phyloP scores from a whole-genome alignment of 1,140 invertebrate species.

The Eubasilissa regina region DNA sequence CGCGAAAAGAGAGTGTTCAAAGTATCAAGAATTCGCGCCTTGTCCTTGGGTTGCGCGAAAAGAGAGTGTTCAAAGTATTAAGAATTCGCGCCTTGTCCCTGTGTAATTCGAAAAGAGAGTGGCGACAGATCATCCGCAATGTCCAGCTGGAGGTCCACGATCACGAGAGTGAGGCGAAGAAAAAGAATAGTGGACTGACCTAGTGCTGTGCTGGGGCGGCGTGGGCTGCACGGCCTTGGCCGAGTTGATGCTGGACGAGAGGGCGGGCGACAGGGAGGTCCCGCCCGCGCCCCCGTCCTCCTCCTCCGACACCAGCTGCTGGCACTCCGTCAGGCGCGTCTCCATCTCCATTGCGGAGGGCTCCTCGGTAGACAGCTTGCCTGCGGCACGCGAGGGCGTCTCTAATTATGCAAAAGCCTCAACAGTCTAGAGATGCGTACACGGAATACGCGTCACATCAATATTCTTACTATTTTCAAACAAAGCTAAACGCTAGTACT shows the following conservation, averaged over 20 bases:
- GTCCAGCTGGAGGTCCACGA: no score
- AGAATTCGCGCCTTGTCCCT: background rate
- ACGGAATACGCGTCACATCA: no score
- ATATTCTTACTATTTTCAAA: no score
- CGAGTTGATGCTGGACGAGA: slow-evolving; percentile 20
- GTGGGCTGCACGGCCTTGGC: slow-evolving; percentile 39
- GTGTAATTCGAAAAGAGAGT: no score
- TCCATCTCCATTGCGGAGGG: slow-evolving; percentile 6
- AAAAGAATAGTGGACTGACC: slow-evolving; percentile 14
- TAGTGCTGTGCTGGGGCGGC: slow-evolving; percentile 37
- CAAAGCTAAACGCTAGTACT: no score
- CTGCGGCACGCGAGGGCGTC: background rate
- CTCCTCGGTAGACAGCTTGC: slow-evolving; percentile 21
- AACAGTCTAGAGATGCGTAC: no score
- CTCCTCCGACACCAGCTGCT: slow-evolving; percentile 51
- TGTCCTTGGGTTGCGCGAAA: background rate
- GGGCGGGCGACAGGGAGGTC: slow-evolving; percentile 47
- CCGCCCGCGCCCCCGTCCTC: slow-evolving; percentile 34
- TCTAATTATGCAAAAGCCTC: no score
- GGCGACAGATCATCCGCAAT: no score
- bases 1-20: no score
- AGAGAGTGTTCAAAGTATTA: background rate
- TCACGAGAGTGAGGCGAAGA: no score
- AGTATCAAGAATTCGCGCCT: background rate
- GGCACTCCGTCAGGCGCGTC: slow-evolving; percentile 42